phyloP scores from a whole-genome alignment of 2,797 vertebrate species.

The Anisognathus igniventris region DNA sequence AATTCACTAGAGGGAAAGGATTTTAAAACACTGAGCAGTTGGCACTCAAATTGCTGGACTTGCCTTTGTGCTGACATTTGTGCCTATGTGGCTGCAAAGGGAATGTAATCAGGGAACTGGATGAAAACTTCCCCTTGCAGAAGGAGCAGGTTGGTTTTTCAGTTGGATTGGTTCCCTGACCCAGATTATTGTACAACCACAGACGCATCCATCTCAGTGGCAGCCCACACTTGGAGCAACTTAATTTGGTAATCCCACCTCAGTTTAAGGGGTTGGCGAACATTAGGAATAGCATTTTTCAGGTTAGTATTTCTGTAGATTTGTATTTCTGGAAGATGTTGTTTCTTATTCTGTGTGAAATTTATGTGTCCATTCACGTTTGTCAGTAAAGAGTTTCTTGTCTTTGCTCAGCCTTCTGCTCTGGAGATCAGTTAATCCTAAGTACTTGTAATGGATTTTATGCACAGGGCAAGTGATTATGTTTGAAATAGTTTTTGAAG shows the following conservation, averaged over 20 bases:
- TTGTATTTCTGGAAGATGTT: not conserved
- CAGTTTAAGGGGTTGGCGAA: not conserved
- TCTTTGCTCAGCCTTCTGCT: not conserved
- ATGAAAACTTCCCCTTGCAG: slow-evolving; percentile 4
- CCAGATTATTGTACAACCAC: not conserved
- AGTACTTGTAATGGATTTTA: not conserved
- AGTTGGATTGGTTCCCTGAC: slow-evolving; percentile 33
- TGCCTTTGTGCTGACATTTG: slow-evolving; percentile 30
- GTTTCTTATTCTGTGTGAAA: not conserved
- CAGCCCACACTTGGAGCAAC: not conserved
- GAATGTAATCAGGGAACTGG: not conserved
- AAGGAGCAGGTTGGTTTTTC: not conserved
- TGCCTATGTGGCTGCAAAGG: slow-evolving; percentile 11
- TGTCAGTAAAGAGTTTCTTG: not conserved
- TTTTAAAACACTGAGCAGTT: slow-evolving; percentile 4
- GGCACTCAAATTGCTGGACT: not conserved
- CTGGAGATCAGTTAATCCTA: not conserved
- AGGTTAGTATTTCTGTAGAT: not conserved
- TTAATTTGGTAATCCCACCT: not conserved
- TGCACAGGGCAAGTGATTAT: not conserved
- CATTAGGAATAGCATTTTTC: not conserved
- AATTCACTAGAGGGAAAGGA: slow-evolving; percentile 5
- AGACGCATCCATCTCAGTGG: not conserved
- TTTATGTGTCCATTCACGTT: not conserved
- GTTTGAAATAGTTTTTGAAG: not conserved